phyloP scores from a whole-genome alignment of 2,888 invertebrate genomes.

The Phytoseiulus persimilis region DNA sequence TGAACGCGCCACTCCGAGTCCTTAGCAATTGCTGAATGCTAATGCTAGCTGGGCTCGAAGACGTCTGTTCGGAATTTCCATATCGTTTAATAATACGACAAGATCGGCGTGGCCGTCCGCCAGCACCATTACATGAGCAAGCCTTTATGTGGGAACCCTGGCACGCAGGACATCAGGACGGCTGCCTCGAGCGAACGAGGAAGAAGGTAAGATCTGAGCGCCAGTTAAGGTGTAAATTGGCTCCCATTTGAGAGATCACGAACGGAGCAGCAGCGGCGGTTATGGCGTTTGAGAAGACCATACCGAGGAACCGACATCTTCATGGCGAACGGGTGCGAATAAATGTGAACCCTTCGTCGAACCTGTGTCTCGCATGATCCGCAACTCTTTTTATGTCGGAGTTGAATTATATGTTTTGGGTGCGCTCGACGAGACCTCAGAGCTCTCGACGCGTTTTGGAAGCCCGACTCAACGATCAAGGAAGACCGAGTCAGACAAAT shows the following conservation, averaged over 20 bases:
- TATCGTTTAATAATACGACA: constrained; percentile 5
- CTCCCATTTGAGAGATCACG: neutral
- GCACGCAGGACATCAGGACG: neutral
- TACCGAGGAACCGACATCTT: neutral
- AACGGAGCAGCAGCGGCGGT: neutral
- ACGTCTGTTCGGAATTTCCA: neutral
- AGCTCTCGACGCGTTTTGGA: neutral
- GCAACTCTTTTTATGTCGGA: neutral
- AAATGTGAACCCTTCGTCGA: constrained; percentile 5
- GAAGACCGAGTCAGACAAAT: neutral
- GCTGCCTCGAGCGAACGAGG: neutral
- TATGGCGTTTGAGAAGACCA: neutral
- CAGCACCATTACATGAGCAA: neutral
- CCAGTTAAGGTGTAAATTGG: constrained; percentile 5
- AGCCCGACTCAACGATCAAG: neutral
- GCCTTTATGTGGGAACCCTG: neutral
- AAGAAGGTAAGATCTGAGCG: neutral
- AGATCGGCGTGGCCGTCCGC: neutral
- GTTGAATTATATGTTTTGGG: neutral
- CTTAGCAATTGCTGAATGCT: neutral
- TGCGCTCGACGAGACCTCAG: neutral
- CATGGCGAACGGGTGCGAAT: neutral
- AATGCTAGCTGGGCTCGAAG: neutral
- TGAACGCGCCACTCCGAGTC: neutral
- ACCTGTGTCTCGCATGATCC: neutral